Evolutionary conservation across 1,140 invertebrate species (phyloP), one percentile per base, ranked within the genome.

Genomic region (Drosophila lacertosa): DNA sequence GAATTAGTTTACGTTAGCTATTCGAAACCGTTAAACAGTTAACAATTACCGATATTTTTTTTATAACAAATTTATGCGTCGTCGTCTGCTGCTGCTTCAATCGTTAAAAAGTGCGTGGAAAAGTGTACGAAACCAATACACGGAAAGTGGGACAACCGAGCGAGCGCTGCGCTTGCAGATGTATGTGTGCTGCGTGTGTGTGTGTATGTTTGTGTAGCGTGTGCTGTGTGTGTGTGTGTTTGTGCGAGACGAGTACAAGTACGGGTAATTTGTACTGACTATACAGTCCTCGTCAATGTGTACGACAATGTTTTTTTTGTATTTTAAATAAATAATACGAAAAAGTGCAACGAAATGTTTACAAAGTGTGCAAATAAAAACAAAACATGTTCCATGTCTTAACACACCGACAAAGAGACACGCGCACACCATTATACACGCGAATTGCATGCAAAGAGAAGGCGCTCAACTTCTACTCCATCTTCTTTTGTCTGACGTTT

Each of bases 111-210:
- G 81, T 86, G 81, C 82, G 81, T 86, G 81, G 74, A 86, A 84
- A 84, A 86, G 77, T 86, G 81, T 86, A 88, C 82, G 82, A 88
- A 86, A 86, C 81, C 81, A 86, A 86, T 86, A 86, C 81, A 86
- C 81, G 64, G 81, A 86, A 86, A 86, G 81, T 86, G 81, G 81
- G 81, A 88, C 81, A 86, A 88, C 74, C 72, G 80, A 84, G 80
- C 72, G 80, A 84, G 80, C 70, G 64, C 72, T 78, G 67, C 67
- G 77, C 77, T 75, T 77, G 60, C 59, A 37, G 55, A 51, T 74
- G 53, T 66, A 63, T 72, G 69, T 54, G 44, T 65, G 44, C 57
- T 72, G 58, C 62, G 44, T 26, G 33, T 64, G 47, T 48, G 59
- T 72, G 60, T 67, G 54, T 54, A 48, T 42, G n/a, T 26, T 44